Conservation (phyloP, 2,113 vertebrate species). For the Spea multiplicata region DNA sequence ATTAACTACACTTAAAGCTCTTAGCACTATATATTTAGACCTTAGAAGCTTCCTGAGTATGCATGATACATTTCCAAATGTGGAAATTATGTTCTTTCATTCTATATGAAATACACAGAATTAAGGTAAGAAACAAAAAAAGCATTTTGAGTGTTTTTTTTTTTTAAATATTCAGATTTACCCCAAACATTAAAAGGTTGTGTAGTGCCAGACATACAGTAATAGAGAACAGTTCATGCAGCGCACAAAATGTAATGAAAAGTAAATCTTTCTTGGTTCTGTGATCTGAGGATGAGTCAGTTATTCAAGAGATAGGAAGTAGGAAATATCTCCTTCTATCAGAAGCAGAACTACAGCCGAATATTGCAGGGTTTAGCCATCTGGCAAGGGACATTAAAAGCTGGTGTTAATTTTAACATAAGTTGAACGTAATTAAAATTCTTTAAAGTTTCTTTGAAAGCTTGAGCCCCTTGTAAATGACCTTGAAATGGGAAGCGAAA, state of each 20-base stretch:
- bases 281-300: slow-evolving; percentile 36
- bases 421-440: slow-evolving; percentile 42
- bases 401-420: slow-evolving; percentile 40
- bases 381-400: slow-evolving; percentile 42
- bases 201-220: background rate
- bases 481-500: slow-evolving; percentile 19
- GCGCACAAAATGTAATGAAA: slow-evolving; percentile 18
- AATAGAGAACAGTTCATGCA: background rate
- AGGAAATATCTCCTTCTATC: slow-evolving; percentile 27
- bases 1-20: too few relatives aligned
- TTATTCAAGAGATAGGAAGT: slow-evolving; percentile 1
- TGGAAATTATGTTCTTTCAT: too few relatives aligned
- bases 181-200: background rate
- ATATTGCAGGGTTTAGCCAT: slow-evolving; percentile 23
- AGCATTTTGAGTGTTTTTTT: too few relatives aligned
- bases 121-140: too few relatives aligned
- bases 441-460: slow-evolving; percentile 37
- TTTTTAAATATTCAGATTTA: too few relatives aligned
- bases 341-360: slow-evolving; percentile 16
- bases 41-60: too few relatives aligned
- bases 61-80: too few relatives aligned
- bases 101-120: too few relatives aligned
- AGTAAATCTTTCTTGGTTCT: slow-evolving; percentile 20
- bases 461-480: slow-evolving; percentile 12
- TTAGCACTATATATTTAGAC: too few relatives aligned